Conservation (phyloP, 2,888 invertebrate genomes). For the Drosophila limbata region DNA sequence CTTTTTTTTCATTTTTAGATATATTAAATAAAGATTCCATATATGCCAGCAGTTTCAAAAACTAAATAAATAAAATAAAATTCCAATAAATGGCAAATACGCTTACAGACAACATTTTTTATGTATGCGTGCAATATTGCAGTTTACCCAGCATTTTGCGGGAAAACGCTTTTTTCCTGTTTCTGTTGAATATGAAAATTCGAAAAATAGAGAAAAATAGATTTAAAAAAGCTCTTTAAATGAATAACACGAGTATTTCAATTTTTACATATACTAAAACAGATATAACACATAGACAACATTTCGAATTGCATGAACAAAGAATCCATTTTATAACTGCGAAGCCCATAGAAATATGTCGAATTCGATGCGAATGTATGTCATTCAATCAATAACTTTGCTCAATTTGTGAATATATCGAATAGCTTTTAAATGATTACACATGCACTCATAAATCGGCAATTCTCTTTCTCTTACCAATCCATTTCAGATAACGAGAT, state of each 20-base stretch:
- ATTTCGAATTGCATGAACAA: conserved; percentile 67
- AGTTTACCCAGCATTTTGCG: conserved; percentile 70
- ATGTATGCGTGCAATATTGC: conserved; percentile 19
- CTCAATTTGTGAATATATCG: conserved; percentile 23
- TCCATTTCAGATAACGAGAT: conserved; percentile 84
- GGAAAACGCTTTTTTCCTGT: conserved; percentile 35
- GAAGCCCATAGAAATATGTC: background rate
- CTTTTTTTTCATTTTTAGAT: conserved; percentile 30
- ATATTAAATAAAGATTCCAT: conserved; percentile 40
- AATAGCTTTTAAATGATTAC: conserved; percentile 2
- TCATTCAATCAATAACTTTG: conserved; percentile 33
- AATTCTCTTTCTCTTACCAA: conserved; percentile 67
- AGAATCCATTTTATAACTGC: conserved; percentile 46
- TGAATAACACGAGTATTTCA: conserved; percentile 42
- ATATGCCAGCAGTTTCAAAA: conserved; percentile 41
- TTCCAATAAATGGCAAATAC: conserved; percentile 30
- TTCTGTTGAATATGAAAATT: conserved; percentile 52
- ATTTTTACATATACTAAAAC: conserved; percentile 6
- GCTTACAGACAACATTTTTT: conserved; percentile 21
- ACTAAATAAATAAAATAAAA: conserved; percentile 41
- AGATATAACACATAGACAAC: conserved; percentile 12
- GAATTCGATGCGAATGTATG: conserved; percentile 8
- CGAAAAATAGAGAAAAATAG: conserved; percentile 7
- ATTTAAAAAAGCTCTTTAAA: conserved; percentile 41
- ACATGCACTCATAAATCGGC: background rate